Conservation (phyloP, 2,888 invertebrate species). For the Lasioglossum pauxillum region DNA sequence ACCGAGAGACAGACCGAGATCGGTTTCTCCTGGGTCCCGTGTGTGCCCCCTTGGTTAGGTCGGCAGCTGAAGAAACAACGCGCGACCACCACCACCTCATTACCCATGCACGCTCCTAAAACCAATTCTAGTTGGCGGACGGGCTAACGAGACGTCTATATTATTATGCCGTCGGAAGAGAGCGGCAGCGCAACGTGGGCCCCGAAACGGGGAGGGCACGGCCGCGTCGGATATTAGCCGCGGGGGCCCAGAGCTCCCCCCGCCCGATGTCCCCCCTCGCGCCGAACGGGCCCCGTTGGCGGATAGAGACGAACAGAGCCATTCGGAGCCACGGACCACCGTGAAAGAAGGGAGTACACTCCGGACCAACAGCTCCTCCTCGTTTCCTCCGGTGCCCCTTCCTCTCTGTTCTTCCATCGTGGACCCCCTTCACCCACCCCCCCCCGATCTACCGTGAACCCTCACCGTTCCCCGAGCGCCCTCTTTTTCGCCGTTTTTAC, state of each 20-base stretch:
- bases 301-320: conserved; percentile 77
- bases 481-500: conserved; percentile 44
- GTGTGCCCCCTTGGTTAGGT: background rate
- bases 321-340: conserved; percentile 80
- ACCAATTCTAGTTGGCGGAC: conserved; percentile 77
- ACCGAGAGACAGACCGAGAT: background rate
- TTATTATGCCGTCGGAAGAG: conserved; percentile 78
- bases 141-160: conserved; percentile 83
- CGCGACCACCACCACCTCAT: conserved; percentile 71
- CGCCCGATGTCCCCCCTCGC: conserved; percentile 58
- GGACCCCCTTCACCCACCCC: background rate
- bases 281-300: conserved; percentile 63
- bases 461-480: background rate
- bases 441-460: background rate
- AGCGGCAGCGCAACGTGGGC: conserved; percentile 50
- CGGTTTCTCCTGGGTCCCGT: background rate
- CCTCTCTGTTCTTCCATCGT: background rate
- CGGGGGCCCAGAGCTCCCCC: conserved; percentile 57
- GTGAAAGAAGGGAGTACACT: conserved; percentile 80
- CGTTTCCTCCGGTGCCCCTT: conserved; percentile 31
- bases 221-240: conserved; percentile 76
- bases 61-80: conserved; percentile 59
- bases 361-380: conserved; percentile 73
- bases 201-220: conserved; percentile 59
- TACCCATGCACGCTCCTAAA: conserved; percentile 81